Evolutionary conservation across 2,888 invertebrate species (phyloP), one percentile per base, ranked within the genome.

Genomic region (Sclerodermus sp.): DNA sequence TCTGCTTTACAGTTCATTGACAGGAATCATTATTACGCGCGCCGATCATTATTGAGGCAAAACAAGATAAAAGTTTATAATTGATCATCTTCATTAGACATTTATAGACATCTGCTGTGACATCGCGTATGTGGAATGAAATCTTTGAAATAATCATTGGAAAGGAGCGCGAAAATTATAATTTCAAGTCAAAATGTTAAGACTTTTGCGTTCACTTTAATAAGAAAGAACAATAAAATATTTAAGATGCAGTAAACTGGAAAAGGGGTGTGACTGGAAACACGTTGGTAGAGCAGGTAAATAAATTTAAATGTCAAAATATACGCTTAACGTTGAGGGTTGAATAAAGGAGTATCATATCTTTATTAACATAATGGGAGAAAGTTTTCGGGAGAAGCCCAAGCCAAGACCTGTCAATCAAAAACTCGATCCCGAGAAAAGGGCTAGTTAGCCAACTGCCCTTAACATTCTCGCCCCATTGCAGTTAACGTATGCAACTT

Each of bases 231-330:
- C 23, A 23, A 23, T 23, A 23, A 23, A 23, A 23, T 23, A 23
- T 23, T 3, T 23, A 5, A 23, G 4, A 5, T 8, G 23, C 8
- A 23, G 8, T 23, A 23, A 23, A 23, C 23, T 23, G 23, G 23
- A 23, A 23, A 23, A 23, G 45, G 55, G 51, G 45, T 40, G 31
- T 18, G 38, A 17, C 14, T 32, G 17, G 32, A 50, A 32, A 61
- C 50, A 50, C 52, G 61, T 55, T 29, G 10, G 8, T 12, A 5
- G 2, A 9, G 13, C 34, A 54, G 51, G 36, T 16, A 17, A 44
- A 47, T 60, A 58, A 65, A 74, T 73, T 73, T 70, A 68, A 76
- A 74, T 75, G 77, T 76, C 77, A 77, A 76, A 77, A 76, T 76
- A 76, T 62, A 71, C 64, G 54, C 64, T 66, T 56, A 59, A 62